Evolutionary conservation across 2,888 invertebrate species (phyloP).

Genomic region (Rapana venosa): DNA sequence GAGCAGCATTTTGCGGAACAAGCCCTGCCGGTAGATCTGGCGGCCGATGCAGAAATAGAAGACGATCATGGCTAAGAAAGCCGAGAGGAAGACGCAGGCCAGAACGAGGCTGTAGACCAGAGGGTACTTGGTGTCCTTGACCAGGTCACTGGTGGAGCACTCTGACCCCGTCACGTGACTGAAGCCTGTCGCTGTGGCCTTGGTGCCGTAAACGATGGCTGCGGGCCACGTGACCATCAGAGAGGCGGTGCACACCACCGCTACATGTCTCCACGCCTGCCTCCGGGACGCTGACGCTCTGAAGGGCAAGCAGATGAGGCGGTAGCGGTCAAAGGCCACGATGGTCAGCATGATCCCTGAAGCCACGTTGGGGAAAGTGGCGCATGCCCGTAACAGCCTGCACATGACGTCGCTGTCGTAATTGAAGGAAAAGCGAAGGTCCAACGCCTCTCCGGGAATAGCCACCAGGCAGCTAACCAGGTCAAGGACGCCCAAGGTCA

Average conservation of each 20-base stretch:
- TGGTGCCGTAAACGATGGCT: conserved; percentile 47
- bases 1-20: conserved; percentile 41
- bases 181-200: conserved; percentile 20
- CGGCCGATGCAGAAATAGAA: conserved; percentile 48
- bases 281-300: conserved; percentile 50
- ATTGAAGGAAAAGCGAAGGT: conserved; percentile 57
- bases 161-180: conserved; percentile 39
- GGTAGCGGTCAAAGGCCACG: conserved; percentile 58
- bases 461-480: conserved; percentile 54
- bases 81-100: conserved; percentile 38
- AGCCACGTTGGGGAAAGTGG: conserved; percentile 51
- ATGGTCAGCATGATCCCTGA: conserved; percentile 60
- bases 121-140: conserved; percentile 31
- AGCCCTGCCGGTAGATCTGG: conserved; percentile 39
- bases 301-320: conserved; percentile 58
- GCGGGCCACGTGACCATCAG: conserved; percentile 45
- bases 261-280: conserved; percentile 43
- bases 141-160: conserved; percentile 48
- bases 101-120: conserved; percentile 44
- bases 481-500: conserved; percentile 58
- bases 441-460: conserved; percentile 57
- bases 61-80: conserved; percentile 46
- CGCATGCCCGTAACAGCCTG: conserved; percentile 52
- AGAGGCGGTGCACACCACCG: conserved; percentile 32
- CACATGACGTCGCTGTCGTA: conserved; percentile 55